Conservation (phyloP, 2,888 invertebrate genomes). For the Hyposoter dolosus region DNA sequence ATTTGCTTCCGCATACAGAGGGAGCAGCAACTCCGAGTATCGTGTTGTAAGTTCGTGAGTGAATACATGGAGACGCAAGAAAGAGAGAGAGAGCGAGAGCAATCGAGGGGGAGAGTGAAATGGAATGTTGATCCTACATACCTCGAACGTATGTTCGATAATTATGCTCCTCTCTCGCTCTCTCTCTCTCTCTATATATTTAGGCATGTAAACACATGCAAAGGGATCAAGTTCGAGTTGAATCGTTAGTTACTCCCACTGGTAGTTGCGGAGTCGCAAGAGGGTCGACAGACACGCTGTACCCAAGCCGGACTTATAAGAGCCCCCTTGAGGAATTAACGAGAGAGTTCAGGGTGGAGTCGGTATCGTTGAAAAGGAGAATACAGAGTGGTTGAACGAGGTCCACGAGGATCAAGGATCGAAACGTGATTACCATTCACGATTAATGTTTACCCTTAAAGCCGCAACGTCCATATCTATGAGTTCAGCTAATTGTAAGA, state of each 20-base stretch:
- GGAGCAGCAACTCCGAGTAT: background rate
- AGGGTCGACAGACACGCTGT: slow-evolving; percentile 26
- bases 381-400: slow-evolving; percentile 1
- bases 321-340: slow-evolving; percentile 61
- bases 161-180: background rate
- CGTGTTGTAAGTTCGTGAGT: background rate
- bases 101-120: background rate
- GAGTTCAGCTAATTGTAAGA: slow-evolving; percentile 11
- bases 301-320: slow-evolving; percentile 32
- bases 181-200: background rate
- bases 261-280: slow-evolving; percentile 41
- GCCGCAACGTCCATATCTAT: slow-evolving; percentile 29
- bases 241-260: slow-evolving; percentile 46
- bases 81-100: background rate
- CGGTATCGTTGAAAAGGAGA: slow-evolving; percentile 9
- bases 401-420: background rate
- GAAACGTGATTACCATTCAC: slow-evolving; percentile 53
- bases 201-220: background rate
- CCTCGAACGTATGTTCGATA: background rate
- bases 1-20: slow-evolving; percentile 27
- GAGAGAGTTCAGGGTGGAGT: slow-evolving; percentile 29
- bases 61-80: background rate
- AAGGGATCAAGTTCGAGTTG: slow-evolving; percentile 30
- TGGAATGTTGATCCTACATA: background rate
- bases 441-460: slow-evolving; percentile 25